These are phyloP conservation scores for Setipinna tenuifilis DNA, from an alignment of 2,797 vertebrate genomes.

Conservation along the genomic window DNA sequence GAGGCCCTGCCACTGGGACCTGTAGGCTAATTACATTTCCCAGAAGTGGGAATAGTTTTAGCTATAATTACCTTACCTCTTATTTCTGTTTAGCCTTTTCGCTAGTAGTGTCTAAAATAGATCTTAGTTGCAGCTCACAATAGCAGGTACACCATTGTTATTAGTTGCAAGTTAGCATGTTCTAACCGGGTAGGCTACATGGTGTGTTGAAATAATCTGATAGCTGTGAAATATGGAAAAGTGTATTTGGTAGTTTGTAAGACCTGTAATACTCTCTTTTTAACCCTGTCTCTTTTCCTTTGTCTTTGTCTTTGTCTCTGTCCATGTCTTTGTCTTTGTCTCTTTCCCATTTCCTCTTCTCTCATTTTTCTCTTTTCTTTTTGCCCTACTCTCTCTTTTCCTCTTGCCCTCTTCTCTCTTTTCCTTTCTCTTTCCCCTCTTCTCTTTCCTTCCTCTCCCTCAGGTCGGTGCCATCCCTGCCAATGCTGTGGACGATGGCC, in stretches of 20 bases:
- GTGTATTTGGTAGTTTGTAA: too few species aligned
- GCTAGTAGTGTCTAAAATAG: too few species aligned
- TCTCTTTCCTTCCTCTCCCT: not conserved
- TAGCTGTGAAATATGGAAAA: not conserved
- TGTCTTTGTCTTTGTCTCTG: not conserved
- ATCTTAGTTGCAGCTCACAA: too few species aligned
- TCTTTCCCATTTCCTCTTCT: not conserved
- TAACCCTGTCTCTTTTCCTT: not conserved
- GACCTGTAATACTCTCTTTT: not conserved
- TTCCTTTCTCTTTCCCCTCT: too few species aligned
- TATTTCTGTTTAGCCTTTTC: not conserved
- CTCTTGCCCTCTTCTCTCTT: not conserved
- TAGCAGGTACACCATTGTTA: not conserved
- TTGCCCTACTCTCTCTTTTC: too few species aligned
- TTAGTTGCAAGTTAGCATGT: not conserved
- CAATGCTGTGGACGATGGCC: slow-evolving; percentile 92
- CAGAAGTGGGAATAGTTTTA: not conserved
- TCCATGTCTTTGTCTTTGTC: slow-evolving; percentile 53
- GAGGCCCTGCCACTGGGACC: not conserved
- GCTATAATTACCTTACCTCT: not conserved
- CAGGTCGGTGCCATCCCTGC: slow-evolving; percentile 90
- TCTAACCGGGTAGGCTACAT: not conserved
- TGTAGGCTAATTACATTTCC: not conserved
- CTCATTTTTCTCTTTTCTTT: too few species aligned
- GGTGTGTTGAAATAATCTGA: not conserved